Evolutionary conservation across 1,140 invertebrate genomes (phyloP).

Genomic region (Drosophila punjabiensis): DNA sequence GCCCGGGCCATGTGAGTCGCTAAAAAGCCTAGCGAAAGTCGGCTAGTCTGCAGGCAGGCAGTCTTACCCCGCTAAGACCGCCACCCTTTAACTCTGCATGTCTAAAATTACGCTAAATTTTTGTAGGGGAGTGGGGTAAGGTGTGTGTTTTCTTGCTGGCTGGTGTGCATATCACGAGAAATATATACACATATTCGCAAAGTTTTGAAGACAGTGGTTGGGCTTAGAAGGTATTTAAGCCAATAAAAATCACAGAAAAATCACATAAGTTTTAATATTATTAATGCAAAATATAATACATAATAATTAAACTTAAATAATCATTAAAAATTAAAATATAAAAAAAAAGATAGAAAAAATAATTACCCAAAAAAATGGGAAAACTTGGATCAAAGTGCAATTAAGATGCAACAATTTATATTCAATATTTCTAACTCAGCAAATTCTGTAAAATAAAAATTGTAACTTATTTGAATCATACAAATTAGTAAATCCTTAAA

Average conservation of each 20-base stretch:
- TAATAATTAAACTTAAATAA: no score
- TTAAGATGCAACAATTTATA: no score
- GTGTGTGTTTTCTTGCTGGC: constrained; percentile 36
- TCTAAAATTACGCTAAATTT: constrained; percentile 66
- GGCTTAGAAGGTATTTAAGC: neutral
- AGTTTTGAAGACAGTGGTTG: constrained; percentile 17
- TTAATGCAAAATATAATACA: no score
- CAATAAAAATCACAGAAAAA: neutral
- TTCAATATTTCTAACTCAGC: no score
- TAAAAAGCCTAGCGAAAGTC: constrained; percentile 68
- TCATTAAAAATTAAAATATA: no score
- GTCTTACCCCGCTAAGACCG: constrained; percentile 9
- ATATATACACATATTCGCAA: constrained; percentile 29
- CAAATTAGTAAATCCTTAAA: neutral
- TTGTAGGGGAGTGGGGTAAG: neutral
- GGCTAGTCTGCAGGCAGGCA: constrained; percentile 30
- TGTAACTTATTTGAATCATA: neutral
- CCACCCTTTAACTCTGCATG: constrained; percentile 43
- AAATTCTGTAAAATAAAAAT: neutral
- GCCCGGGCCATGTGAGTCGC: constrained; percentile 41
- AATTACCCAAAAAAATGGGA: no score
- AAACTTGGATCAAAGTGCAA: no score
- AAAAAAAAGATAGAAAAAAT: no score
- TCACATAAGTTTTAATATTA: neutral
- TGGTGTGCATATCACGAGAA: constrained; percentile 54